Conservation (phyloP, 2,797 vertebrate genomes). For the Characodon lateralis region DNA sequence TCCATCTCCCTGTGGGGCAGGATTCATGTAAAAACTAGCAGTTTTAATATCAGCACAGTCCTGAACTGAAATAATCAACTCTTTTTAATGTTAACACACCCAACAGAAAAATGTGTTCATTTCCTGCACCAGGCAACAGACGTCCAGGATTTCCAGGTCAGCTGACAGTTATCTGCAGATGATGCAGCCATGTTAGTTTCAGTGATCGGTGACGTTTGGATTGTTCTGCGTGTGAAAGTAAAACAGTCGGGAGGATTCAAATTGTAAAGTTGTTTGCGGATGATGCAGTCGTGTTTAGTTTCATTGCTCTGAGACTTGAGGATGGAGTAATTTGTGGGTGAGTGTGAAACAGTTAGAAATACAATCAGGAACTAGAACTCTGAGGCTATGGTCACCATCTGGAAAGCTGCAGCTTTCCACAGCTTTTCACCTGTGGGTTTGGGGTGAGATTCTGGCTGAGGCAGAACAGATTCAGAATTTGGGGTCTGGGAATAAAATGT, state of each 20-base stretch:
- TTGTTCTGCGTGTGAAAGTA: background rate
- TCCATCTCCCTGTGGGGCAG: conserved; percentile 14
- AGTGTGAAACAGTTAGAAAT: background rate
- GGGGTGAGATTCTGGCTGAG: no score
- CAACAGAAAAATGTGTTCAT: background rate
- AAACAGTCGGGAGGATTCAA: background rate
- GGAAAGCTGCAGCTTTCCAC: background rate
- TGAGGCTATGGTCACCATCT: background rate
- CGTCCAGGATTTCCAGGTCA: background rate
- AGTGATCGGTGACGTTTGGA: no score
- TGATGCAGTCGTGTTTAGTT: background rate
- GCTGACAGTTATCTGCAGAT: background rate
- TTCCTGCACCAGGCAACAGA: no score
- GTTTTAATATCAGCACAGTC: background rate
- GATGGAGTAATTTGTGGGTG: background rate
- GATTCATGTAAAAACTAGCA: background rate
- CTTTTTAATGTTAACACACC: no score
- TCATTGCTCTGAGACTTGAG: background rate
- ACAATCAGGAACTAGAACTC: background rate
- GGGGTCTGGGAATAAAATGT: background rate
- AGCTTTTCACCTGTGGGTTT: background rate
- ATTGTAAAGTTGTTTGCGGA: background rate
- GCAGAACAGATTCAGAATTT: background rate
- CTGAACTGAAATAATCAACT: background rate
- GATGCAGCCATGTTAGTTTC: background rate